Evolutionary conservation across 2,797 vertebrate species (phyloP).

Genomic region (Sebastes hubbsi): DNA sequence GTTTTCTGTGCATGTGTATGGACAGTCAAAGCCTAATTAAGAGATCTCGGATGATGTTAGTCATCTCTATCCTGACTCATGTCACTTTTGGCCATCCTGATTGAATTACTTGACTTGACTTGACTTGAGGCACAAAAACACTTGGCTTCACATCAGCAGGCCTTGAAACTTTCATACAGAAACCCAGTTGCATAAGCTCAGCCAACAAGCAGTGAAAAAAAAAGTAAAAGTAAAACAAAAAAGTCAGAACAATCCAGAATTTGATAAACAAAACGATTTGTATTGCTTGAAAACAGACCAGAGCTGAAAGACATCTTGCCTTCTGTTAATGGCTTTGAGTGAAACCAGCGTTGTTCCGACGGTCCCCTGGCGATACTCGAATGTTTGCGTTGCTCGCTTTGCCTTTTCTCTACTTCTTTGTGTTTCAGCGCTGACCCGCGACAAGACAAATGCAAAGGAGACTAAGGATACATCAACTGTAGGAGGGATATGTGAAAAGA

Average conservation of each 20-base stretch:
- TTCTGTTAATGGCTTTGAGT: conserved; percentile 71
- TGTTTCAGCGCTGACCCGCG: conserved; percentile 63
- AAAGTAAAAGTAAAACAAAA: conserved; percentile 11
- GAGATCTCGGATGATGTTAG: conserved; percentile 40
- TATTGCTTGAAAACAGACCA: conserved; percentile 71
- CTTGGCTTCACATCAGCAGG: conserved; percentile 52
- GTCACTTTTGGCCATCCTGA: conserved; percentile 53
- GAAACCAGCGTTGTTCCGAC: conserved; percentile 66
- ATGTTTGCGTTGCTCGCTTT: conserved; percentile 59
- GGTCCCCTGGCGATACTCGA: conserved; percentile 46
- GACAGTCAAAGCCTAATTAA: conserved; percentile 37
- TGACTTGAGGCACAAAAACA: conserved; percentile 62
- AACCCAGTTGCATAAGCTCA: conserved; percentile 57
- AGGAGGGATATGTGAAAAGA: conserved; percentile 47
- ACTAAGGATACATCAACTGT: conserved; percentile 42
- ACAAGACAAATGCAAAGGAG: conserved; percentile 48
- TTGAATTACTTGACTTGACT: conserved; percentile 59
- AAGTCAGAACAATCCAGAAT: conserved; percentile 49
- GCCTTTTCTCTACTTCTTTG: conserved; percentile 57
- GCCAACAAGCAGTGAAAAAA: conserved; percentile 47
- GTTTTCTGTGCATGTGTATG: conserved; percentile 28
- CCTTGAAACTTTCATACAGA: conserved; percentile 60
- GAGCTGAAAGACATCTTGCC: conserved; percentile 63
- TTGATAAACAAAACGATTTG: conserved; percentile 72
- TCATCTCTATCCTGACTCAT: conserved; percentile 46